phyloP scores from a whole-genome alignment of 2,113 vertebrate genomes.

The Coptodon rendalli region DNA sequence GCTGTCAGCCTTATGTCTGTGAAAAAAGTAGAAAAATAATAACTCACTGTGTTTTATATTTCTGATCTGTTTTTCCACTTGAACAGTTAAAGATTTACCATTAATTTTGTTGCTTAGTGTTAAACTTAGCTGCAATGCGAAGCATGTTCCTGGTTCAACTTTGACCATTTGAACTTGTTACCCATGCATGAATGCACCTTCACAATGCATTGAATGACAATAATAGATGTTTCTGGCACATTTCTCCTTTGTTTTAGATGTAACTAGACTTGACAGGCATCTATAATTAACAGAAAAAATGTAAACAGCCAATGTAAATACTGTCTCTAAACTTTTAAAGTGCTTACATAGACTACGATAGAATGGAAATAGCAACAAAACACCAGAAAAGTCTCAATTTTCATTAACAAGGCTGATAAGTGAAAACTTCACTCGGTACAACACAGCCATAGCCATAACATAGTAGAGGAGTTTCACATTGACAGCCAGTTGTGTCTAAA shows the following conservation, averaged over 20 bases:
- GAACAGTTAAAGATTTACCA: background rate
- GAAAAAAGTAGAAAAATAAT: background rate
- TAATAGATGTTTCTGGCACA: background rate
- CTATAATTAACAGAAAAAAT: background rate
- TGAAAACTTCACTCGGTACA: background rate
- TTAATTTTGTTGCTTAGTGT: background rate
- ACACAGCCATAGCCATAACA: background rate
- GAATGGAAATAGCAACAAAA: background rate
- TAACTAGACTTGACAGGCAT: background rate
- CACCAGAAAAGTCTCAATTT: background rate
- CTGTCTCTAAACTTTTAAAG: background rate
- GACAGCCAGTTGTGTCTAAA: conserved; percentile 9
- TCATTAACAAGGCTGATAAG: background rate
- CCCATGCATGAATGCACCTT: background rate
- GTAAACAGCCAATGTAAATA: background rate
- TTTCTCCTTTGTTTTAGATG: background rate
- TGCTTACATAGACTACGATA: background rate
- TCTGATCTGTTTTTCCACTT: background rate
- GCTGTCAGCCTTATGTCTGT: background rate
- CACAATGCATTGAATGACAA: background rate
- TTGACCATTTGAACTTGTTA: background rate
- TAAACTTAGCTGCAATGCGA: background rate
- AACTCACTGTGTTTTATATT: background rate
- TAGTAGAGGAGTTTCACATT: background rate
- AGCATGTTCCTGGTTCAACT: background rate